Evolutionary conservation across 2,797 vertebrate genomes (phyloP).

Genomic region (Schizothorax lantsangensis): DNA sequence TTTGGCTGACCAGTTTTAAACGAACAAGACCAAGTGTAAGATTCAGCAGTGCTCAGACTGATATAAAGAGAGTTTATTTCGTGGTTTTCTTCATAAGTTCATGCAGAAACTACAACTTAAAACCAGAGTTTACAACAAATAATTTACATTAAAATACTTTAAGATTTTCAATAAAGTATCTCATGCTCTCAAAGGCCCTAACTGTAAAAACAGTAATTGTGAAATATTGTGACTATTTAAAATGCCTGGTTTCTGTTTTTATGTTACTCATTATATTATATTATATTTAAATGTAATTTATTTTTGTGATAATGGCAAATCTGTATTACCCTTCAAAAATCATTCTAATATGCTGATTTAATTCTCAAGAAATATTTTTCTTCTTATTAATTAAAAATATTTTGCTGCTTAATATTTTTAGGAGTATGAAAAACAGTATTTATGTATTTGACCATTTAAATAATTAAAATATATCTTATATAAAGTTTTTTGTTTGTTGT

Average conservation of each 20-base stretch:
- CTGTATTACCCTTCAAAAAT: not conserved
- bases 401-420: not conserved
- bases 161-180: not conserved
- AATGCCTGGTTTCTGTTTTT: not conserved
- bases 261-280: not conserved
- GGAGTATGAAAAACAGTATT: not conserved
- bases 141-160: not conserved
- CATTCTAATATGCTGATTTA: not conserved
- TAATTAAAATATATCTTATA: not conserved
- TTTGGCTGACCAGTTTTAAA: conserved; percentile 66
- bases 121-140: not conserved
- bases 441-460: not conserved
- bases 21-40: conserved; percentile 60
- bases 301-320: not conserved
- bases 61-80: not conserved
- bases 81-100: not conserved
- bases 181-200: not conserved
- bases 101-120: not conserved
- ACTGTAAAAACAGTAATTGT: not conserved
- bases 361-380: not conserved
- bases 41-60: conserved; percentile 44
- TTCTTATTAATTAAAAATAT: not conserved
- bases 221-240: not conserved
- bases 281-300: not conserved
- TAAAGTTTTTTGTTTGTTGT: not conserved